phyloP scores from a whole-genome alignment of 2,888 invertebrate genomes.

The Amitus sp. region DNA sequence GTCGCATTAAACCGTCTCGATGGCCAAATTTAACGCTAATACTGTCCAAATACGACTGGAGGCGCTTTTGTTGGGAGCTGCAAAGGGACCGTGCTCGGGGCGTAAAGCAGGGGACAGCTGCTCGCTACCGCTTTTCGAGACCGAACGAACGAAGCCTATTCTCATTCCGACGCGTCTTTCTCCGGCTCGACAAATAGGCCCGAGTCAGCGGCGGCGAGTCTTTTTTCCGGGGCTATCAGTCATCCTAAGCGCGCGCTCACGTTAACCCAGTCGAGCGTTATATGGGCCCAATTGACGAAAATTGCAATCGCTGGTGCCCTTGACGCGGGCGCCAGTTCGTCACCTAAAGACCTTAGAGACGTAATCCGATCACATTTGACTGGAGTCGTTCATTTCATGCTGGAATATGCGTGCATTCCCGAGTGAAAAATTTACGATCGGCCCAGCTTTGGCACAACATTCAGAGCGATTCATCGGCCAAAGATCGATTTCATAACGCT shows the following conservation, averaged over 20 bases:
- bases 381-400: background rate
- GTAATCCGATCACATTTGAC: no score
- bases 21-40: slow-evolving; percentile 63
- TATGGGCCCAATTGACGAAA: slow-evolving; percentile 51
- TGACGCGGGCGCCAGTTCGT: slow-evolving; percentile 43
- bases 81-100: slow-evolving; percentile 41
- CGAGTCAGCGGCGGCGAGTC: slow-evolving; percentile 48
- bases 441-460: no score
- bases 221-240: slow-evolving; percentile 52
- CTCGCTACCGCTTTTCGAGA: slow-evolving; percentile 11
- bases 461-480: no score
- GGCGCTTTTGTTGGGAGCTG: slow-evolving; percentile 46
- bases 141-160: background rate
- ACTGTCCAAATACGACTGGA: slow-evolving; percentile 61
- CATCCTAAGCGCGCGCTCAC: slow-evolving; percentile 49
- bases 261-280: slow-evolving; percentile 54
- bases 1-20: slow-evolving; percentile 55
- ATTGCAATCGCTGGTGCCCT: slow-evolving; percentile 40
- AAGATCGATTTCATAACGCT: no score
- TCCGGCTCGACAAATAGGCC: slow-evolving; percentile 50
- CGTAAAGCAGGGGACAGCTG: slow-evolving; percentile 45
- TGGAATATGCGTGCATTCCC: no score
- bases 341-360: no score
- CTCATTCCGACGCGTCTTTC: slow-evolving; percentile 7
- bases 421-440: no score